Conservation (phyloP, 2,797 vertebrate genomes). For the Poecilia wingei region DNA sequence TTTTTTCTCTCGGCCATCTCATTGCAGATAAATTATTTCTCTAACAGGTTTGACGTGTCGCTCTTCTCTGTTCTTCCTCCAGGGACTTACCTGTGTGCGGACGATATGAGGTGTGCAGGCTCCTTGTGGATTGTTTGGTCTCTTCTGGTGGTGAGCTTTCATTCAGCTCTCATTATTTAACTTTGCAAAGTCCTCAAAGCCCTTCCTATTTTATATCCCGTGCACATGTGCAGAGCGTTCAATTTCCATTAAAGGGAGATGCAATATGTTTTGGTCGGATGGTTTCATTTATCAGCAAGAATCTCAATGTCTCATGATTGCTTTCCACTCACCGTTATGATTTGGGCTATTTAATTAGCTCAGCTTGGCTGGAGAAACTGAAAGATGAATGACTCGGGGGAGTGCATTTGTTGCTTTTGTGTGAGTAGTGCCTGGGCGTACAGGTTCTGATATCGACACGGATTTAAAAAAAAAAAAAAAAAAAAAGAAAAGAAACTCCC, state of each 20-base stretch:
- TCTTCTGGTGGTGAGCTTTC: slow-evolving; percentile 62
- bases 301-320: slow-evolving; percentile 38
- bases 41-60: slow-evolving; percentile 28
- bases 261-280: slow-evolving; percentile 28
- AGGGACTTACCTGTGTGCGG: slow-evolving; percentile 43
- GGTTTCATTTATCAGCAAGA: slow-evolving; percentile 42
- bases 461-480: background rate
- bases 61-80: slow-evolving; percentile 28
- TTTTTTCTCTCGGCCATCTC: slow-evolving; percentile 57
- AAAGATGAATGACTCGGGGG: slow-evolving; percentile 44
- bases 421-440: background rate
- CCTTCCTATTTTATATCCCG: slow-evolving; percentile 9
- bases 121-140: slow-evolving; percentile 60
- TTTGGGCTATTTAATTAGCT: slow-evolving; percentile 58
- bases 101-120: slow-evolving; percentile 59
- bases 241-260: slow-evolving; percentile 28
- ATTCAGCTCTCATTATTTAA: slow-evolving; percentile 17
- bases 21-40: slow-evolving; percentile 31
- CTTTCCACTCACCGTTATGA: slow-evolving; percentile 50
- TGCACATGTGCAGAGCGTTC: slow-evolving; percentile 5
- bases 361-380: slow-evolving; percentile 46
- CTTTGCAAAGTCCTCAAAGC: slow-evolving; percentile 12
- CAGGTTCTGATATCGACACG: background rate
- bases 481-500: background rate
- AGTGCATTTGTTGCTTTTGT: slow-evolving; percentile 14